phyloP scores from a whole-genome alignment of 2,888 invertebrate species.

The Drosophila pseudotakahashii region DNA sequence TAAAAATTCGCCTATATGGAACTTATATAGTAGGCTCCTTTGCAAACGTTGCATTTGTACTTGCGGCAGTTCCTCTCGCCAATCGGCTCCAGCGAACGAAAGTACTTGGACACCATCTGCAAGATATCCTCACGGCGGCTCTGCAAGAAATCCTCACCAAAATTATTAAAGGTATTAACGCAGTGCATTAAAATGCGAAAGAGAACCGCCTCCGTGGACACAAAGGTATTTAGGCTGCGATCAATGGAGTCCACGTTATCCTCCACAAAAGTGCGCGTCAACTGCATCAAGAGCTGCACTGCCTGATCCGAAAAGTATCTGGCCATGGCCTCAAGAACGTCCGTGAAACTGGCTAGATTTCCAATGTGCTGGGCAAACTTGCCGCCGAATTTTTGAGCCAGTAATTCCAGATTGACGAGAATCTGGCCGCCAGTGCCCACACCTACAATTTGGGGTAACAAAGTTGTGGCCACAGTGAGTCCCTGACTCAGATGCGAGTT shows the following conservation, averaged over 20 bases:
- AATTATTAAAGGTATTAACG: slow-evolving; percentile 60
- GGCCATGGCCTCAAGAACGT: slow-evolving; percentile 65
- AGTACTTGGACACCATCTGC: slow-evolving; percentile 46
- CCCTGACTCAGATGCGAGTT: slow-evolving; percentile 51
- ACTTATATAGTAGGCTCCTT: slow-evolving; percentile 52
- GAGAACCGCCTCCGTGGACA: slow-evolving; percentile 74
- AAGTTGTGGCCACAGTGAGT: slow-evolving; percentile 12
- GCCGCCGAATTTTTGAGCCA: slow-evolving; percentile 48
- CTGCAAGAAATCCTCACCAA: slow-evolving; percentile 55
- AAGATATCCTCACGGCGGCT: slow-evolving; percentile 44
- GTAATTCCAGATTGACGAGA: slow-evolving; percentile 24
- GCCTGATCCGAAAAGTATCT: slow-evolving; percentile 57
- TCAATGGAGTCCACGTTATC: slow-evolving; percentile 64
- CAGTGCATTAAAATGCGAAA: slow-evolving; percentile 71
- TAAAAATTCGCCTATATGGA: slow-evolving; percentile 24
- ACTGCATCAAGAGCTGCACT: slow-evolving; percentile 59
- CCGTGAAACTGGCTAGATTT: slow-evolving; percentile 61
- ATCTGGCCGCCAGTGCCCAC: slow-evolving; percentile 29
- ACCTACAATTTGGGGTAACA: slow-evolving; percentile 51
- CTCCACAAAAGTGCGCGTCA: slow-evolving; percentile 70
- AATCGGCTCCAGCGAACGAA: slow-evolving; percentile 49
- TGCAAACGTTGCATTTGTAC: slow-evolving; percentile 48
- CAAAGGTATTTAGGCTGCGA: slow-evolving; percentile 58
- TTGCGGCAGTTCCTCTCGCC: slow-evolving; percentile 19
- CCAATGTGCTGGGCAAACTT: slow-evolving; percentile 74